phyloP scores from a whole-genome alignment of 1,140 invertebrate species.

The Formica exsecta region DNA sequence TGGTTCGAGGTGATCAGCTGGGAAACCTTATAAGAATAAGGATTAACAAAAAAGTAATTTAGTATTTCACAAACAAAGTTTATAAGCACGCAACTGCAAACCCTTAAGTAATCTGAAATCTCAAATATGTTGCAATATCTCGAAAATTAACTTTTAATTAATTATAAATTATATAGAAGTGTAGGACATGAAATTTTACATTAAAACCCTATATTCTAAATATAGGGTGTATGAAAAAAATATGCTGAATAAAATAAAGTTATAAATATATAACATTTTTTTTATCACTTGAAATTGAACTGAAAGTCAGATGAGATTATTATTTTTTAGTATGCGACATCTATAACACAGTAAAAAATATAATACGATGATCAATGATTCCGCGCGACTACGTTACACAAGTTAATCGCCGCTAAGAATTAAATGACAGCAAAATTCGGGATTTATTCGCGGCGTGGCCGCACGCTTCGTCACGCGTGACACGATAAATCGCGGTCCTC shows the following conservation, averaged over 20 bases:
- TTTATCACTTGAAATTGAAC: neutral
- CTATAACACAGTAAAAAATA: neutral
- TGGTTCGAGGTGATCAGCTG: neutral
- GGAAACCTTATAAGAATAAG: slow-evolving; percentile 1
- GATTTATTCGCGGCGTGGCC: slow-evolving; percentile 30
- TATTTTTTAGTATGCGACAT: neutral
- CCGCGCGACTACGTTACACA: neutral
- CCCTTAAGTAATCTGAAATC: neutral
- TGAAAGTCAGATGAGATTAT: neutral
- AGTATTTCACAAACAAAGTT: neutral
- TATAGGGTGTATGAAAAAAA: neutral
- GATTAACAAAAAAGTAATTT: slow-evolving; percentile 9
- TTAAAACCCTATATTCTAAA: neutral
- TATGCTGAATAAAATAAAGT: neutral
- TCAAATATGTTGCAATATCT: neutral
- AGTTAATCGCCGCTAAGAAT: neutral
- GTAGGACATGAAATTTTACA: neutral
- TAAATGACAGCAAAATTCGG: slow-evolving; percentile 55
- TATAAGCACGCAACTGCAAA: slow-evolving; percentile 16
- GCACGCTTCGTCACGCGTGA: slow-evolving; percentile 53
- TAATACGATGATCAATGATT: neutral
- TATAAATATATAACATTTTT: neutral
- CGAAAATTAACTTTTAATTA: slow-evolving; percentile 34
- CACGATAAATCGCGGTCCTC: slow-evolving; percentile 48
- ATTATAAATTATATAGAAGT: neutral